These are phyloP conservation scores for Oceanites oceanicus DNA, from an alignment of 2,113 vertebrate genomes.

Conservation along the genomic window DNA sequence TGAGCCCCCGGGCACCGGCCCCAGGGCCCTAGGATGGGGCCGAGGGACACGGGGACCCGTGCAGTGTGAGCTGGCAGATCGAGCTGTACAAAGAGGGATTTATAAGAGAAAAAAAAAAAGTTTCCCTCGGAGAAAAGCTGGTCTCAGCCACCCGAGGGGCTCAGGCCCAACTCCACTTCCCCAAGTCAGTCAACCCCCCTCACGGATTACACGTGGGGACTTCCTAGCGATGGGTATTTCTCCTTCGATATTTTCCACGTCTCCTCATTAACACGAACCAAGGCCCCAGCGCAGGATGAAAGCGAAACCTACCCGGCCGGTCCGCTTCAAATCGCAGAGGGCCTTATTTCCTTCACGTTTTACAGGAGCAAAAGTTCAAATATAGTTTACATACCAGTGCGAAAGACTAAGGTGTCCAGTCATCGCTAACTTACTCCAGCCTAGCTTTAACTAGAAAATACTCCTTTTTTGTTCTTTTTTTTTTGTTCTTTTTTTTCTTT, in stretches of 20 bases:
- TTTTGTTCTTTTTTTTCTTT: too few species aligned
- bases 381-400: slow-evolving; percentile 45
- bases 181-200: neutral
- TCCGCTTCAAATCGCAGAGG: neutral
- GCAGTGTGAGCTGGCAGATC: neutral
- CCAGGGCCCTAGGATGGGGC: neutral
- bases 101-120: neutral
- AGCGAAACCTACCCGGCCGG: slow-evolving; percentile 32
- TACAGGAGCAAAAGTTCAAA: slow-evolving; percentile 54
- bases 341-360: slow-evolving; percentile 9
- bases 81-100: neutral
- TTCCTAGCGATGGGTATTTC: neutral
- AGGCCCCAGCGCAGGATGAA: neutral
- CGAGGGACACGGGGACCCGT: neutral
- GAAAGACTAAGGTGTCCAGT: slow-evolving; percentile 7
- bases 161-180: neutral
- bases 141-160: neutral
- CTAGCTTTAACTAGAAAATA: neutral
- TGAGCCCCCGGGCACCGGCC: neutral
- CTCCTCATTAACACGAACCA: neutral
- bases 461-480: neutral
- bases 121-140: neutral
- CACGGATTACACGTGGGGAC: neutral
- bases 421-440: neutral
- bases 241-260: neutral